These are phyloP conservation scores for Arnoldichthys spilopterus DNA, from an alignment of 2,797 vertebrate species.

Conservation along the genomic window DNA sequence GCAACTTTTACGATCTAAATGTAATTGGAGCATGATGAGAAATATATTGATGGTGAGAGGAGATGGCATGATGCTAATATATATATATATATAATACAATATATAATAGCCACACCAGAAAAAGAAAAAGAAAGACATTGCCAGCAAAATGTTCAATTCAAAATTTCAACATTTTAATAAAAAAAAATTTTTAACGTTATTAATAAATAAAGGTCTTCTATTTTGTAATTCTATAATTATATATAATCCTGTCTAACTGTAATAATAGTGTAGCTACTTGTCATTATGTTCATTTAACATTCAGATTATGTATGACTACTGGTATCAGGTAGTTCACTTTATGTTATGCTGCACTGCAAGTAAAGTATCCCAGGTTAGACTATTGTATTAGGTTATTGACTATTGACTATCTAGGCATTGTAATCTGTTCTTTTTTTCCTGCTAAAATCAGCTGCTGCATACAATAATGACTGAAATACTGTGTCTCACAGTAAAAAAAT, in stretches of 20 bases:
- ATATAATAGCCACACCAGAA: too few species aligned
- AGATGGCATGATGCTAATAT: background rate
- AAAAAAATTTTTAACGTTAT: too few species aligned
- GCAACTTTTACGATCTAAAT: background rate
- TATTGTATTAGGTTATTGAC: too few species aligned
- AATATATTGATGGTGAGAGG: background rate
- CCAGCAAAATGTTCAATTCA: too few species aligned
- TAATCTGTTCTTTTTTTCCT: background rate
- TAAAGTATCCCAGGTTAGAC: background rate
- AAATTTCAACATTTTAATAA: too few species aligned
- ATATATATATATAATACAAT: too few species aligned
- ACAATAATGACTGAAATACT: too few species aligned
- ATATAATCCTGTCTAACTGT: background rate
- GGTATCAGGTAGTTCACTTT: background rate
- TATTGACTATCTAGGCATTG: too few species aligned
- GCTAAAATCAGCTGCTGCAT: background rate
- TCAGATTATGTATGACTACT: background rate
- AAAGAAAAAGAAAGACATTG: too few species aligned
- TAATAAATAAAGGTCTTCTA: too few species aligned
- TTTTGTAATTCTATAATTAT: too few species aligned
- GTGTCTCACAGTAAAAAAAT: background rate
- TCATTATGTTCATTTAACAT: background rate
- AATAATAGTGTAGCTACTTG: background rate
- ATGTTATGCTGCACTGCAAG: background rate
- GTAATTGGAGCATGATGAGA: background rate